phyloP scores from a whole-genome alignment of 1,140 invertebrate genomes.

The Monomorium pharaonis region DNA sequence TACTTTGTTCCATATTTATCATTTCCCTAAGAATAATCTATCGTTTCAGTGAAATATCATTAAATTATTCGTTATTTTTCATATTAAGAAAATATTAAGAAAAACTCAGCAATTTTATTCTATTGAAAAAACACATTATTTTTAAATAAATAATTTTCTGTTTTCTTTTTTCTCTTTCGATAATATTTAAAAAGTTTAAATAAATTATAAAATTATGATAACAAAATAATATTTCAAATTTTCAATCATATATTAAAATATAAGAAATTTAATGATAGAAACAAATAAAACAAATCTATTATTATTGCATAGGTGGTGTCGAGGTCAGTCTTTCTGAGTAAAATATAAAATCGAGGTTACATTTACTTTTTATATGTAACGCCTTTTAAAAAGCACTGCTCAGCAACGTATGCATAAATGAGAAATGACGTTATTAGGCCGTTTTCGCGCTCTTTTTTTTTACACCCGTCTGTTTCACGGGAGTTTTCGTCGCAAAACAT shows the following conservation, averaged over 20 bases:
- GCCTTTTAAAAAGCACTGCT: background rate
- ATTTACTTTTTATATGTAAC: background rate
- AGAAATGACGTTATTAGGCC: constrained; percentile 21
- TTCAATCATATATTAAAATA: no score
- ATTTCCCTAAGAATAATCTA: background rate
- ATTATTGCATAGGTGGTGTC: background rate
- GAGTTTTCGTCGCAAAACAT: background rate
- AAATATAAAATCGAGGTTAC: background rate
- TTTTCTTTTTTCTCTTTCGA: background rate
- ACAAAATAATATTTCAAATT: background rate
- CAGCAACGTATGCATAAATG: background rate
- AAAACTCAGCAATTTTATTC: background rate
- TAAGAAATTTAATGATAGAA: background rate
- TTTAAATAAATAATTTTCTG: background rate
- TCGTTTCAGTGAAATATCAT: background rate
- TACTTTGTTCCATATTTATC: background rate
- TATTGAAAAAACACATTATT: background rate
- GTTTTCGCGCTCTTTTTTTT: constrained; percentile 7
- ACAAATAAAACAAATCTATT: background rate
- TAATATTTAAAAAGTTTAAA: background rate
- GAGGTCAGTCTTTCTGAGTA: no score
- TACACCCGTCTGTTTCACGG: background rate
- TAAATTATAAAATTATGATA: background rate
- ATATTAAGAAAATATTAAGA: background rate
- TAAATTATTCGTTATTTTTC: background rate